phyloP scores from a whole-genome alignment of 1,140 invertebrate species.

The Battus philenor region DNA sequence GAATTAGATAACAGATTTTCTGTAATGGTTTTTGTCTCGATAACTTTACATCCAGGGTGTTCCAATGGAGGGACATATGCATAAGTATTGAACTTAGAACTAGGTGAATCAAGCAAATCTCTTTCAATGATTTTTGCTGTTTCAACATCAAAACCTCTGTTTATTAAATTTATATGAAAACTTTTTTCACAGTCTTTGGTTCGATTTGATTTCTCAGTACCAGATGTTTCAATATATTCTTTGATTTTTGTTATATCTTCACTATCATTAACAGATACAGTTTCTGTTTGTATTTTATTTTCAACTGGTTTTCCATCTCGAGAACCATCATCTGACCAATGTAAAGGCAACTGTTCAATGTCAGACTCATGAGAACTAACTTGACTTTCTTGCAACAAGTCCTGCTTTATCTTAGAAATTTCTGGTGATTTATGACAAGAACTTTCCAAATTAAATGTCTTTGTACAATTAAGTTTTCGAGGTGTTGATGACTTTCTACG shows the following conservation, averaged over 20 bases:
- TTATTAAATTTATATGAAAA: slow-evolving; percentile 55
- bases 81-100: slow-evolving; percentile 19
- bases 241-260: slow-evolving; percentile 60
- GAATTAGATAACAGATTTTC: slow-evolving; percentile 26
- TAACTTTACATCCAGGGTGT: neutral
- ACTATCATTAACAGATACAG: slow-evolving; percentile 25
- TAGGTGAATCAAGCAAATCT: slow-evolving; percentile 48
- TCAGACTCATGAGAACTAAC: slow-evolving; percentile 39
- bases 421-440: slow-evolving; percentile 37
- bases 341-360: slow-evolving; percentile 37
- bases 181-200: slow-evolving; percentile 24
- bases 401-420: slow-evolving; percentile 20
- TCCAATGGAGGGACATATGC: neutral
- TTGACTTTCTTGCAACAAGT: slow-evolving; percentile 18
- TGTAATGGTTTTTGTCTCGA: slow-evolving; percentile 23
- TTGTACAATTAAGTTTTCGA: slow-evolving; percentile 57
- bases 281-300: slow-evolving; percentile 6
- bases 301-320: slow-evolving; percentile 40
- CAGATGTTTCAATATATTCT: slow-evolving; percentile 47
- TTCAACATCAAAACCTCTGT: slow-evolving; percentile 59
- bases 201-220: slow-evolving; percentile 8
- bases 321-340: slow-evolving; percentile 58
- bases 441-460: slow-evolving; percentile 48
- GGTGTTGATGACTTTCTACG: slow-evolving; percentile 65
- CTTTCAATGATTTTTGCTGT: slow-evolving; percentile 65